Evolutionary conservation across 2,888 invertebrate species (phyloP), one percentile per base, ranked within the genome.

Genomic region (Thalpophila matura): DNA sequence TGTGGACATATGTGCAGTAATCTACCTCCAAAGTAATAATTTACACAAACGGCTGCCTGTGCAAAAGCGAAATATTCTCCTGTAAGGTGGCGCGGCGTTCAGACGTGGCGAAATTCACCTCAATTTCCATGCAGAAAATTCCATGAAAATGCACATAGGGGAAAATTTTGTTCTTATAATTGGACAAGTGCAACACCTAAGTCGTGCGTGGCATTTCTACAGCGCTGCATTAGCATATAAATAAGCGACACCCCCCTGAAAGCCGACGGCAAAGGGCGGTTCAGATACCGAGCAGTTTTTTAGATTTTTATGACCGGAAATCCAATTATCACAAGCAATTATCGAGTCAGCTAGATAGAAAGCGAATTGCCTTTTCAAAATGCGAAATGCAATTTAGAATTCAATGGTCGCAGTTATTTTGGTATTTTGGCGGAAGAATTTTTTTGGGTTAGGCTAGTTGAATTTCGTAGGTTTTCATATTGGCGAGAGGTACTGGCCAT

Each of bases 311-410:
- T 90, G 87, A 89, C 86, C 88, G 83, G 81, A 90, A 91, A 92
- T 89, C 91, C 92, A 94, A 94, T 94, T 94, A 94, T 92, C 90
- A 88, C 86, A 74, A 83, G 85, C 91, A 93, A 94, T 94, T 93
- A 94, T 94, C 88, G 87, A 91, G 89, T 91, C 90, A 89, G 90
- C 88, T 85, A 85, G 83, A 88, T 85, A 82, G 85, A 84, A 88
- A 85, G 85, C 73, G 82, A 87, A 90, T 87, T 85, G 88, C 82
- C 80, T 87, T 89, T 89, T 87, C 80, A 80, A 81, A 84, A 72
- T 82, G 73, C 74, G 79, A 65, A 84, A 82, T 82, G 80, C 83
- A 85, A 87, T 87, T 88, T 82, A 81, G 79, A 82, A 83, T 83
- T 80, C 79, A 79, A 80, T 77, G 62, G 64, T 55, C 46, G 58